phyloP scores from a whole-genome alignment of 2,888 invertebrate genomes.

The Idaea dimidiata region DNA sequence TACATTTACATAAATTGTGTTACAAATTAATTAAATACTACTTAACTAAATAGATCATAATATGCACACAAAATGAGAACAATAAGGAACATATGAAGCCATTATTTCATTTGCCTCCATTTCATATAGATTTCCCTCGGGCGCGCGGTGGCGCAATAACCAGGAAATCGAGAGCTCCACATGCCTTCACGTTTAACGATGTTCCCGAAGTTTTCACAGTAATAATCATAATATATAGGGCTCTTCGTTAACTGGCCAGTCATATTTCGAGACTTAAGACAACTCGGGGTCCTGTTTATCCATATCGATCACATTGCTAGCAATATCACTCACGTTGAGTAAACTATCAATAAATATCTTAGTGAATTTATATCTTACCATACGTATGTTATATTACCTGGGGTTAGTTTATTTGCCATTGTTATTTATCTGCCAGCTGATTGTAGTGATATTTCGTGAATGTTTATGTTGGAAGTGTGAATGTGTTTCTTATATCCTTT shows the following conservation, averaged over 20 bases:
- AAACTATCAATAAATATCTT: conserved; percentile 29
- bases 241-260: conserved; percentile 20
- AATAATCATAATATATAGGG: conserved; percentile 19
- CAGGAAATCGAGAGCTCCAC: conserved; percentile 21
- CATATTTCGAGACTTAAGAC: conserved; percentile 27
- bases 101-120: conserved; percentile 44
- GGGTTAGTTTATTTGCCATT: too few species aligned
- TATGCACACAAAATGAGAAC: conserved; percentile 30
- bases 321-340: conserved; percentile 24
- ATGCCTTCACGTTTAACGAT: conserved; percentile 8
- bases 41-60: background rate
- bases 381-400: too few species aligned
- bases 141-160: conserved; percentile 22
- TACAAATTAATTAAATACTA: too few species aligned
- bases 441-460: too few species aligned
- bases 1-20: too few species aligned
- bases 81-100: conserved; percentile 38
- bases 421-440: too few species aligned
- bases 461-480: too few species aligned
- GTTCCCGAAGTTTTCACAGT: conserved; percentile 10
- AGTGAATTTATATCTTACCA: too few species aligned
- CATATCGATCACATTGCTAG: conserved; percentile 37
- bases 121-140: conserved; percentile 47
- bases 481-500: too few species aligned
- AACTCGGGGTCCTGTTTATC: conserved; percentile 28